Base-by-base conservation (phyloP, 1,140 invertebrate species). In the Hypsibius dujardini region DNA sequence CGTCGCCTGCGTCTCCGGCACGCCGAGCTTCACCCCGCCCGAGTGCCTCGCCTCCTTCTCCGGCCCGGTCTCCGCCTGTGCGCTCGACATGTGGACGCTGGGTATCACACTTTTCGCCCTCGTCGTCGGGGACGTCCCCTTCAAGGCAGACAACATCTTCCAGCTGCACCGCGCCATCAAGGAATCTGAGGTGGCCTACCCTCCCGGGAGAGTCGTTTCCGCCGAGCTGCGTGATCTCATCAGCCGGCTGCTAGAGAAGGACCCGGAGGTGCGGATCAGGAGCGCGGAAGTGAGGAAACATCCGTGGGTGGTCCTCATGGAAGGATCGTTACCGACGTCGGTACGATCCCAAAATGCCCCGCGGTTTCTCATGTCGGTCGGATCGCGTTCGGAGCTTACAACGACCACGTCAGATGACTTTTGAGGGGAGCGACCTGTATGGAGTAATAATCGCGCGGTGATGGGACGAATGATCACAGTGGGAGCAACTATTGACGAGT, bases 81-180 rank as follows among this genome's bases (percentile, higher is more conserved):
- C 90, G 7, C 86, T 91, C 59, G 94, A 98, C 79, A 87, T 97
- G 69, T 98, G 94, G 94, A 90, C 93, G 1, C 86, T 97, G 80
- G 95, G 95, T 0, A 85, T 94, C 2, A 98, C 94, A 0, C 81
- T 97, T 0, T 97, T 88, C 78, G 86, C 89, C 0, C 87, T 98
- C 77, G 86, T 96, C 42, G 90, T 85, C 75, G 92, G 92, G 62
- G 83, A 84, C 74, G 84, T 92, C 46, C 94, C 94, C 2, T 95
- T 92, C 83, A 82, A 86, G 77, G 89, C 90, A 71, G 83, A 85
- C 45, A 87, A 87, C 60, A 83, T 86, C 60, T 81, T 84, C 70
- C 85, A 84, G 70, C 82, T 96, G 1, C 92, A 95, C 80, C 84
- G 86, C 60, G 90, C 89, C 76, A 90, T 96, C 47, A 85, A 89